Percentiles rank a stretch among this genome's conserved stretches.
phyloP scores from a whole-genome alignment of 2,797 vertebrate genomes.

The Fistularia tabacaria region DNA sequence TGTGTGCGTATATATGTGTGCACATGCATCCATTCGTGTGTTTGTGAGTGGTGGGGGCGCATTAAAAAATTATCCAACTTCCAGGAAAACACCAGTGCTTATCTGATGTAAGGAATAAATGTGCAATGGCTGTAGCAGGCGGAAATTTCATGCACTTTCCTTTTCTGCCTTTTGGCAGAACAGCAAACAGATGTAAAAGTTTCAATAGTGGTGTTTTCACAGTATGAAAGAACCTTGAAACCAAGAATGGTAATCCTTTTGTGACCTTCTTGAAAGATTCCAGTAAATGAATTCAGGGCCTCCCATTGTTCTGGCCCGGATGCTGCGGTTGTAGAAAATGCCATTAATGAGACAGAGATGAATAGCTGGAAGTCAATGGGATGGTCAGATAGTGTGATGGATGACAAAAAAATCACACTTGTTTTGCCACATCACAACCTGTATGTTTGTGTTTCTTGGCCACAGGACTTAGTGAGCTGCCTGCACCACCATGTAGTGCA shows the following conservation, averaged over 20 bases:
- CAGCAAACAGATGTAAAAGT: not conserved
- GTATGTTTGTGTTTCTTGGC: conserved; percentile 24
- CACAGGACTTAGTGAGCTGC: conserved; percentile 73
- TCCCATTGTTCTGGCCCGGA: conserved; percentile 34
- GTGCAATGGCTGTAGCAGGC: too few relatives aligned
- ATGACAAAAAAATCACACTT: not conserved
- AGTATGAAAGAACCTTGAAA: rapidly evolving
- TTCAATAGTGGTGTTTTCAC: not conserved
- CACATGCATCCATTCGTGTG: too few relatives aligned
- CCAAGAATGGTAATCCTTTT: conserved; percentile 13
- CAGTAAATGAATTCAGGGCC: not conserved
- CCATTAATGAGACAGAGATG: not conserved
- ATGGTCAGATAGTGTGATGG: conserved; percentile 9
- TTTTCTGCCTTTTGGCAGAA: not conserved
- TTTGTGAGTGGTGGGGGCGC: too few relatives aligned
- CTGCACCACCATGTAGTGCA: conserved; percentile 77
- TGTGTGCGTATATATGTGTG: too few relatives aligned
- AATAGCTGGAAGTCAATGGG: conserved; percentile 42
- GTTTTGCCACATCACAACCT: not conserved
- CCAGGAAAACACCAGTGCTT: too few relatives aligned
- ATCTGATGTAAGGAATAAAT: too few relatives aligned
- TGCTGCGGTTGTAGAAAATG: not conserved
- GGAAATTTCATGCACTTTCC: too few relatives aligned
- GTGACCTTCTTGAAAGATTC: conserved; percentile 12
- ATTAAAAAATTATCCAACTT: too few relatives aligned